phyloP scores from a whole-genome alignment of 2,797 vertebrate species.

The Phylloscopus collybita region DNA sequence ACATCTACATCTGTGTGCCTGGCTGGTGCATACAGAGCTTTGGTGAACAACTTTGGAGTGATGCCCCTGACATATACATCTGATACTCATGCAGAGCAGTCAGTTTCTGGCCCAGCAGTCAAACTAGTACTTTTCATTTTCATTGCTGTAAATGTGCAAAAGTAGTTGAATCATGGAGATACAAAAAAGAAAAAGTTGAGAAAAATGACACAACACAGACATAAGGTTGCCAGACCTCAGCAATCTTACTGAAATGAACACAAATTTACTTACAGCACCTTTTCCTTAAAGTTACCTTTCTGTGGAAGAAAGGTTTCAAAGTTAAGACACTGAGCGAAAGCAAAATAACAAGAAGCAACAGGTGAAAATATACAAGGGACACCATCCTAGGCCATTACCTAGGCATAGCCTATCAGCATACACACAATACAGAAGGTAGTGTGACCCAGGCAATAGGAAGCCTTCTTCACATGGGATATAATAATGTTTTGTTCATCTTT shows the following conservation, averaged over 20 bases:
- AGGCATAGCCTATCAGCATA: neutral
- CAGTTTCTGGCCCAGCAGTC: neutral
- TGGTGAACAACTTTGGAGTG: accelerated
- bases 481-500: neutral
- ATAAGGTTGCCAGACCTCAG: neutral
- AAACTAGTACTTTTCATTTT: neutral
- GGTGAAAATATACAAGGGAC: neutral
- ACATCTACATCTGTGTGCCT: neutral
- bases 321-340: neutral
- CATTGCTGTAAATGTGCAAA: neutral
- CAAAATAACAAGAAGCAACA: neutral
- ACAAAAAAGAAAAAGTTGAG: neutral
- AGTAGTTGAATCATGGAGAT: neutral
- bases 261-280: neutral
- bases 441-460: neutral
- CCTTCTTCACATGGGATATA: neutral
- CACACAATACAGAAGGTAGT: neutral
- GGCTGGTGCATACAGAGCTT: accelerated
- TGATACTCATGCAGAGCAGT: neutral
- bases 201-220: neutral
- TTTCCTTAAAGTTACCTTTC: neutral
- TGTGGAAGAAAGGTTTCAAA: neutral
- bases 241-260: neutral
- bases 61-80: neutral
- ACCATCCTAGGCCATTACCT: neutral